These are phyloP conservation scores for Microtus oregoni DNA, from an alignment of 2,113 vertebrate species.

Conservation along the genomic window DNA sequence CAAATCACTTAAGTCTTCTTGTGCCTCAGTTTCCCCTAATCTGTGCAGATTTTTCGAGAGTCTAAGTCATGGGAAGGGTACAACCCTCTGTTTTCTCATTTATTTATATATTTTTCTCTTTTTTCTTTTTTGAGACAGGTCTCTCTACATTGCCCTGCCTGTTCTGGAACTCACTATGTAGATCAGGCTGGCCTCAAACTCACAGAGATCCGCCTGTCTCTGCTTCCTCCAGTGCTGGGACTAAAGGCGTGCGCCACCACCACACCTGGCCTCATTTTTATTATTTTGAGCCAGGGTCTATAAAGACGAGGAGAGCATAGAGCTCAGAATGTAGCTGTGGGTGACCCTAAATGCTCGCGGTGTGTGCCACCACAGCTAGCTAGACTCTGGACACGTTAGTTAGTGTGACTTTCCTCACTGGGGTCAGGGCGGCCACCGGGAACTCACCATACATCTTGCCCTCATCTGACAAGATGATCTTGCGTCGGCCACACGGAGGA, in stretches of 20 bases:
- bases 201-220: background rate
- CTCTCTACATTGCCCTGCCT: background rate
- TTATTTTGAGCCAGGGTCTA: background rate
- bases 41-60: background rate
- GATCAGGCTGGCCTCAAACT: background rate
- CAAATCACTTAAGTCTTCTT: background rate
- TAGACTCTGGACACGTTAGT: background rate
- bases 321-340: background rate
- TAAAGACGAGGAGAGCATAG: background rate
- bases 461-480: conserved; percentile 81
- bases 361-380: too few species aligned
- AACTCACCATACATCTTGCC: conserved; percentile 96
- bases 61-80: background rate
- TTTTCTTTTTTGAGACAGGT: background rate
- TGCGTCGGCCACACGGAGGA: conserved; percentile 77
- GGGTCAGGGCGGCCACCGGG: background rate
- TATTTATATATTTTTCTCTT: background rate
- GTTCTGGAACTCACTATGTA: background rate
- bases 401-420: background rate
- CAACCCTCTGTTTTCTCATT: background rate
- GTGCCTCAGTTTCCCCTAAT: background rate
- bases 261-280: background rate
- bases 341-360: background rate
- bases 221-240: background rate
- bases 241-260: background rate